Evolutionary conservation across 1,140 invertebrate genomes (phyloP).

Genomic region (Anastrepha obliqua): DNA sequence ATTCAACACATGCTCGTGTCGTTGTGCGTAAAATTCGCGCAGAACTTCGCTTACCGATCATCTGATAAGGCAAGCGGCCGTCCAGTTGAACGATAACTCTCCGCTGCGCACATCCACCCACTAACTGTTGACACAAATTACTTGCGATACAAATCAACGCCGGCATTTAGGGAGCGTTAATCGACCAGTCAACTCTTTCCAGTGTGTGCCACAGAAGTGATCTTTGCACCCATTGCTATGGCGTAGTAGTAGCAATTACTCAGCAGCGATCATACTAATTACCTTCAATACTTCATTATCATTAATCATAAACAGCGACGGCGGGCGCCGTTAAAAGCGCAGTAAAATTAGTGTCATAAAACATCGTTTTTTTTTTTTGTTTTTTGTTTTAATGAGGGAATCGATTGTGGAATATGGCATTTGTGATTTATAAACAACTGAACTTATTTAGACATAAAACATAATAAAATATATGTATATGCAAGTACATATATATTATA

Average conservation of each 20-base stretch:
- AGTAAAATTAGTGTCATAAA: too few relatives aligned
- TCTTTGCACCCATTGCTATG: slow-evolving; percentile 34
- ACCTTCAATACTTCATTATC: too few relatives aligned
- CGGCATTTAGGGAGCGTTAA: not conserved
- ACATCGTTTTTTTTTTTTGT: too few relatives aligned
- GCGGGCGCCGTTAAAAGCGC: too few relatives aligned
- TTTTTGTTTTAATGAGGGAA: too few relatives aligned
- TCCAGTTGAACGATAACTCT: not conserved
- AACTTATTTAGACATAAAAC: too few relatives aligned
- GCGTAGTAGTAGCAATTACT: not conserved
- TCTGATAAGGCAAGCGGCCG: not conserved
- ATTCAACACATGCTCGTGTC: not conserved
- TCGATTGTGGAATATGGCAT: too few relatives aligned
- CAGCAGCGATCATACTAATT: too few relatives aligned
- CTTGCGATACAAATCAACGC: not conserved
- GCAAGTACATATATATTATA: too few relatives aligned
- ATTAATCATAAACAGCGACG: too few relatives aligned
- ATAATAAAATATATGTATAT: too few relatives aligned
- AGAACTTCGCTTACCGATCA: not conserved
- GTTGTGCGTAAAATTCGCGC: not conserved
- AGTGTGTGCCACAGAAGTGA: not conserved
- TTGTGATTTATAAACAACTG: too few relatives aligned
- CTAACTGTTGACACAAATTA: slow-evolving; percentile 16
- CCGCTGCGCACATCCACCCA: not conserved
- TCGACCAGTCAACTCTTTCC: not conserved